A percentile compares a stretch with the other conserved stretches of the same genome.
phyloP scores from a whole-genome alignment of 2,888 invertebrate species.

The Cordilura impudica region DNA sequence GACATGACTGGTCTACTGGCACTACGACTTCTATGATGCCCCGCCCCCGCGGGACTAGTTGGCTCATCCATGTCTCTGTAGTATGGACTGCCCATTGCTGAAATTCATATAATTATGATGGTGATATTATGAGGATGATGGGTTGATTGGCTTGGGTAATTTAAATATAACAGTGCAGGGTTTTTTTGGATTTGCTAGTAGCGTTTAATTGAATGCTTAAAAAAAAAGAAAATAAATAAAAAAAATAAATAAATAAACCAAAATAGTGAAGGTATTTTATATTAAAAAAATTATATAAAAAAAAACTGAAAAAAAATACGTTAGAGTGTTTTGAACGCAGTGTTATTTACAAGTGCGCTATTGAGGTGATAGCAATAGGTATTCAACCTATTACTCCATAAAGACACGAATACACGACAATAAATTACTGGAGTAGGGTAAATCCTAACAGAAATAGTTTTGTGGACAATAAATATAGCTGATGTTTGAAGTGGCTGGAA shows the following conservation, averaged over 20 bases:
- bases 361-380: no score
- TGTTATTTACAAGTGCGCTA: neutral
- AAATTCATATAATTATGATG: conserved; percentile 78
- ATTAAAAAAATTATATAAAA: neutral
- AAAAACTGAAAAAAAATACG: neutral
- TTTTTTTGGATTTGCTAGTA: conserved; percentile 69
- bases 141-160: conserved; percentile 56
- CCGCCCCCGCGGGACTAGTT: conserved; percentile 91
- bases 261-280: conserved; percentile 1
- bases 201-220: conserved; percentile 69
- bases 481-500: no score
- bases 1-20: conserved; percentile 85
- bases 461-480: no score
- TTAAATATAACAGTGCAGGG: conserved; percentile 70
- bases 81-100: conserved; percentile 83
- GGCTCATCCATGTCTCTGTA: conserved; percentile 89
- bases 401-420: no score
- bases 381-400: no score
- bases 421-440: no score
- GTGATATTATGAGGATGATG: conserved; percentile 79
- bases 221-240: conserved; percentile 49
- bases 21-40: conserved; percentile 89
- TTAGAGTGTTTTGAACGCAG: neutral
- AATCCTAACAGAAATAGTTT: no score
- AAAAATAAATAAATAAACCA: conserved; percentile 8